A percentile compares a stretch with the other conserved stretches of the same genome.
Conservation (phyloP, 2,888 invertebrate species). For the Cheilosia vernalis region DNA sequence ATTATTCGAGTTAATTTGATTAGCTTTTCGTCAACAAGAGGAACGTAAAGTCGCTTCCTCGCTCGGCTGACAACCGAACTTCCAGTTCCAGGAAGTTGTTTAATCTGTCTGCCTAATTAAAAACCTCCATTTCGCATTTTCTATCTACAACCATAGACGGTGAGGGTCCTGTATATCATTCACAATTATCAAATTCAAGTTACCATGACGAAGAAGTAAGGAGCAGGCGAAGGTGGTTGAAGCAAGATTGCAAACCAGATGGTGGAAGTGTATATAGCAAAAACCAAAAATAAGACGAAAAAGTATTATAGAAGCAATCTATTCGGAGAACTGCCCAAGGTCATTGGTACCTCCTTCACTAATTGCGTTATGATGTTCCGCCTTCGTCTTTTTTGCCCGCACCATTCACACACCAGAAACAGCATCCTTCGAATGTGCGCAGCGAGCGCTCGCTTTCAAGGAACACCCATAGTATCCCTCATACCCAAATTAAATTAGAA, state of each 20-base stretch:
- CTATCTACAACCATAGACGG: neutral
- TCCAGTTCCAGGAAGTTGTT: constrained; percentile 41
- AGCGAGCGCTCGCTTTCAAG: neutral
- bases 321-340: constrained; percentile 68
- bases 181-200: constrained; percentile 34
- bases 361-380: constrained; percentile 69
- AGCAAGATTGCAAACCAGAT: neutral
- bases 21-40: constrained; percentile 61
- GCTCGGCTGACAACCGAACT: neutral
- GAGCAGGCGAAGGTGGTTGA: constrained; percentile 4
- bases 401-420: neutral
- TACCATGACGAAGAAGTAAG: constrained; percentile 9
- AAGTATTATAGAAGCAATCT: constrained; percentile 58
- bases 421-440: constrained; percentile 8
- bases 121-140: constrained; percentile 27
- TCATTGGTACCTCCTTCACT: constrained; percentile 60
- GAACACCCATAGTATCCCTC: constrained; percentile 21
- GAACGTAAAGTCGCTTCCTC: constrained; percentile 2
- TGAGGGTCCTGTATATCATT: neutral
- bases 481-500: constrained; percentile 68
- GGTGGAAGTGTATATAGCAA: neutral
- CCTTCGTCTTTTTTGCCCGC: constrained; percentile 31
- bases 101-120: constrained; percentile 66
- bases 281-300: constrained; percentile 26
- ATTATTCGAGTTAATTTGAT: constrained; percentile 64